Evolutionary conservation across 1,140 invertebrate genomes (phyloP).

Genomic region (Orchesella cincta): DNA sequence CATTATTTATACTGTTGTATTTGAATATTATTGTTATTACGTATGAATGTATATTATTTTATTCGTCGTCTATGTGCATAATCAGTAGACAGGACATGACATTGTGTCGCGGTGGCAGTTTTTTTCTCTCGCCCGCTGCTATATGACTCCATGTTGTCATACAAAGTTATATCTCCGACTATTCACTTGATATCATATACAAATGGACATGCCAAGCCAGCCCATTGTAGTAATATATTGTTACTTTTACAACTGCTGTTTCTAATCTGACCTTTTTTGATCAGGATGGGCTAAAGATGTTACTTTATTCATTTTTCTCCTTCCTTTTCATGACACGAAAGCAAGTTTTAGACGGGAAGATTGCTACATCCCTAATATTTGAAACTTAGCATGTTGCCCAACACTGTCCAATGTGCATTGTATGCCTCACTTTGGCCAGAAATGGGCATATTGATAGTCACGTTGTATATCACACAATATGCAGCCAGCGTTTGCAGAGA

Average conservation of each 20-base stretch:
- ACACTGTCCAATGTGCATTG: no score
- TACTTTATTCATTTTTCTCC: neutral
- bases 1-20: neutral
- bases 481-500: no score
- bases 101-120: neutral
- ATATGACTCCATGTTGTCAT: neutral
- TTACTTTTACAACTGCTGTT: neutral
- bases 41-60: neutral
- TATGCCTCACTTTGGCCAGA: no score
- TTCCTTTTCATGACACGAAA: neutral
- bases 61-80: conserved; percentile 1
- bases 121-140: neutral
- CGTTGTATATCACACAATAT: no score
- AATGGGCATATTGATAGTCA: no score
- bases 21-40: neutral
- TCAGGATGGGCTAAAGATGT: neutral
- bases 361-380: no score
- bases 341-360: neutral
- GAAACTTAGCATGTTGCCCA: no score
- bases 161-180: neutral
- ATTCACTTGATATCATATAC: neutral
- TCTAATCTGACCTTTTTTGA: neutral
- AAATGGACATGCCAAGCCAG: neutral
- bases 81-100: neutral
- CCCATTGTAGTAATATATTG: neutral